A percentile compares a stretch with the other conserved stretches of the same genome.
These are phyloP conservation scores for Gymnarchus niloticus DNA, from an alignment of 2,113 vertebrate genomes.

Conservation along the genomic window DNA sequence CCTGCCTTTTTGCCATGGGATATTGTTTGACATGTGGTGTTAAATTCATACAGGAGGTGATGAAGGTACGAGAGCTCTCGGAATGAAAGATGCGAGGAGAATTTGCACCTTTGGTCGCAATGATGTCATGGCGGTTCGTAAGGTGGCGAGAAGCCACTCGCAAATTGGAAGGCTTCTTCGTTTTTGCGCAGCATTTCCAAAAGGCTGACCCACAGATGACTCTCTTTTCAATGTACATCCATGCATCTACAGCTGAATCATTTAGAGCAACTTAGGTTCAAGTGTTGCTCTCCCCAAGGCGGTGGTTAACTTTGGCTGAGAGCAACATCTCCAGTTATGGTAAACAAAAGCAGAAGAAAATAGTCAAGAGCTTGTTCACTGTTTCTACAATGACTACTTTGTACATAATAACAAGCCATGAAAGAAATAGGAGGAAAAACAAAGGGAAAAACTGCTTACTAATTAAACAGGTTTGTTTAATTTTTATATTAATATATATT, in stretches of 20 bases:
- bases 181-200: neutral
- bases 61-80: neutral
- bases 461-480: neutral
- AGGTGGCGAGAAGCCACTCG: neutral
- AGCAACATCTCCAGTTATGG: neutral
- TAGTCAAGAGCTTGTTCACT: neutral
- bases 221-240: neutral
- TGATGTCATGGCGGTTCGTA: slow-evolving; percentile 6
- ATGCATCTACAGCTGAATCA: neutral
- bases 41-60: neutral
- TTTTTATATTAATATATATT: neutral
- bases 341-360: neutral
- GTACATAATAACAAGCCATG: neutral
- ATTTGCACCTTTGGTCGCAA: neutral
- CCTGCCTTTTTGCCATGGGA: neutral
- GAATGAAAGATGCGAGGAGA: neutral
- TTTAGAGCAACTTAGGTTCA: neutral
- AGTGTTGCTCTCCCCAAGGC: neutral
- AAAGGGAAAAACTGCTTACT: neutral
- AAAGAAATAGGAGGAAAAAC: neutral
- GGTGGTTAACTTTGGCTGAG: neutral
- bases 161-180: too few relatives aligned
- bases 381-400: neutral
- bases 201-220: neutral
- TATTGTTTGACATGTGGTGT: neutral